Percentiles rank a stretch among this genome's conserved stretches.
Evolutionary conservation across 2,888 invertebrate genomes (phyloP).

Genomic region (Eudemis profundana): DNA sequence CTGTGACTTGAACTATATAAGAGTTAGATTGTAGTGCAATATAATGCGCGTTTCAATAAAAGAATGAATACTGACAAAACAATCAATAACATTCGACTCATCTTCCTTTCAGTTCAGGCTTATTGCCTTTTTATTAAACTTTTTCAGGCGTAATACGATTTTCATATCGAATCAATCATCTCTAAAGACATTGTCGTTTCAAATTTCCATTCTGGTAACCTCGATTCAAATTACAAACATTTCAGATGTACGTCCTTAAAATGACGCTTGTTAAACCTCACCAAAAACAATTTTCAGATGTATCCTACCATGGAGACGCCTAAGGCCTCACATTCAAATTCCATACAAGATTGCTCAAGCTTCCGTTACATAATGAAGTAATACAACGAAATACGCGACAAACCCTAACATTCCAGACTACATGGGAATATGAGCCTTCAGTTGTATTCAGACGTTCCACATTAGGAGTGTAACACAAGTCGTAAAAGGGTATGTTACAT

Average conservation of each 20-base stretch:
- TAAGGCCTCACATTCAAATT: constrained; percentile 37
- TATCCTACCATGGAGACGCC: constrained; percentile 30
- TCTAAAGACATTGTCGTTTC: background rate
- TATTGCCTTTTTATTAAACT: background rate
- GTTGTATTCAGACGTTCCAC: background rate
- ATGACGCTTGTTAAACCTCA: constrained; percentile 33
- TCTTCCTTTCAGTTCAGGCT: background rate
- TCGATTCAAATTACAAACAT: constrained; percentile 1
- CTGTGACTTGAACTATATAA: too few species aligned
- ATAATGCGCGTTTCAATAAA: background rate
- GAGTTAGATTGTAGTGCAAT: too few species aligned
- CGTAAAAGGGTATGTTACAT: constrained; percentile 35
- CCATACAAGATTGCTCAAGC: constrained; percentile 39
- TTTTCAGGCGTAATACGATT: background rate
- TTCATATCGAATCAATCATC: background rate
- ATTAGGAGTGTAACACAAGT: background rate
- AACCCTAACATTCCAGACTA: constrained; percentile 16
- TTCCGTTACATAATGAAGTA: constrained; percentile 44
- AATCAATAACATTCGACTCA: background rate
- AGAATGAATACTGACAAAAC: background rate
- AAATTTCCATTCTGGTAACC: background rate
- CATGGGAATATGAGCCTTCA: constrained; percentile 6
- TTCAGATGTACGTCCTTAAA: constrained; percentile 9
- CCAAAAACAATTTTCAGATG: constrained; percentile 39
- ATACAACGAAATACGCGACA: constrained; percentile 36